Conservation (phyloP, 2,797 vertebrate species). For the Fratercula arctica region DNA sequence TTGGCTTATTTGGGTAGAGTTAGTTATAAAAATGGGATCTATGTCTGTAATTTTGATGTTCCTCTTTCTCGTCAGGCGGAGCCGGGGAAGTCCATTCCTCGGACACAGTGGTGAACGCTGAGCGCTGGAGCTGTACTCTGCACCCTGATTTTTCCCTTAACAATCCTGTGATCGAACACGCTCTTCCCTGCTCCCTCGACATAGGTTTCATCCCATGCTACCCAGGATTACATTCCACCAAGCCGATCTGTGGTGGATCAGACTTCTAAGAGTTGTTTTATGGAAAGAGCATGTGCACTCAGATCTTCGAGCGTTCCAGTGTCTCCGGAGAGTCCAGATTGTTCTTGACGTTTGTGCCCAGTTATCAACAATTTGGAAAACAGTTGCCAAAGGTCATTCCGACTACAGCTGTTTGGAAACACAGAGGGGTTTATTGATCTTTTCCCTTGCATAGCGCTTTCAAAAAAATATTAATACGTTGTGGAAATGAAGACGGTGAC, state of each 20-base stretch:
- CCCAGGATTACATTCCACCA: not conserved
- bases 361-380: conserved; percentile 56
- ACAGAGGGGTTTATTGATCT: conserved; percentile 3
- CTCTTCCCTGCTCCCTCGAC: not conserved
- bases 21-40: not conserved
- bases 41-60: not conserved
- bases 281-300: not conserved
- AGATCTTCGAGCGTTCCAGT: not conserved
- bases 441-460: not conserved
- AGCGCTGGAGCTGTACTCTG: not conserved
- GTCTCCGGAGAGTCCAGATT: conserved; percentile 1
- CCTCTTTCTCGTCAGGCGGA: too few species aligned
- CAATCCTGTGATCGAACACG: not conserved
- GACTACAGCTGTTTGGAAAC: conserved; percentile 1
- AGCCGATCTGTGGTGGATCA: not conserved
- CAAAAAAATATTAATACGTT: not conserved
- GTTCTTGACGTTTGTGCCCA: not conserved
- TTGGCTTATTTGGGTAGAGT: not conserved
- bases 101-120: too few species aligned
- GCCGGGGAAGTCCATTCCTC: too few species aligned
- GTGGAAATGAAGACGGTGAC: not conserved
- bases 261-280: not conserved
- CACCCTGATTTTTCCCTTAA: not conserved
- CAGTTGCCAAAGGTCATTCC: conserved; percentile 42
- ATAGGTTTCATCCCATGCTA: not conserved